Evolutionary conservation across 2,113 vertebrate species (phyloP).

Genomic region (Lamprotornis superbus): DNA sequence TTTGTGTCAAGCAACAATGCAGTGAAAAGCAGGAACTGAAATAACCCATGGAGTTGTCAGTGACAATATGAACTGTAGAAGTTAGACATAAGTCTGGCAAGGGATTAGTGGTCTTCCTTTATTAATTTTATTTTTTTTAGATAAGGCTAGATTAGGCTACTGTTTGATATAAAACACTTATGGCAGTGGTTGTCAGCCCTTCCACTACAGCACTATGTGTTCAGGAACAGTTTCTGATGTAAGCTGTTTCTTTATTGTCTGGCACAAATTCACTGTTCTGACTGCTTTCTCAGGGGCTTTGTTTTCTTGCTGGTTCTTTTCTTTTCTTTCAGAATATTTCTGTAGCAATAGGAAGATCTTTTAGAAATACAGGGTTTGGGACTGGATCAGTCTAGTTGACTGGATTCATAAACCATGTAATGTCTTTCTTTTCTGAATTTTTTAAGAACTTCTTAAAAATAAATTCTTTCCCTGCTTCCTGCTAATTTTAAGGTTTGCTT

Average conservation of each 20-base stretch:
- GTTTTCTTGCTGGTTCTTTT: neutral
- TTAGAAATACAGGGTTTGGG: neutral
- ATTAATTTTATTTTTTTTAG: neutral
- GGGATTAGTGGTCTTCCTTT: neutral
- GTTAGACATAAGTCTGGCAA: neutral
- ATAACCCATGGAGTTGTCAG: neutral
- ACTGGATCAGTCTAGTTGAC: neutral
- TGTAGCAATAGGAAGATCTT: neutral
- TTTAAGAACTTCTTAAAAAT: neutral
- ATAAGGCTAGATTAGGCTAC: neutral
- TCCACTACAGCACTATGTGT: accelerated
- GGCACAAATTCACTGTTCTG: neutral
- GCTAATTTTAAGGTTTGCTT: neutral
- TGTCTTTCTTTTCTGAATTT: neutral
- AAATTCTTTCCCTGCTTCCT: neutral
- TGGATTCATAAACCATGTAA: neutral
- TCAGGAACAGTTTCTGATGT: neutral
- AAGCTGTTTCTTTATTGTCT: neutral
- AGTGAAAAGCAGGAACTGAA: neutral
- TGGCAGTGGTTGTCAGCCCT: neutral
- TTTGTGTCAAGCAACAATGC: neutral
- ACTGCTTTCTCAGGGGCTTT: neutral
- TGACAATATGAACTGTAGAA: neutral
- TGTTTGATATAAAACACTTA: neutral
- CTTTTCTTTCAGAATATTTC: neutral